A percentile compares a stretch with the other conserved stretches of the same genome.
Evolutionary conservation across 2,888 invertebrate species (phyloP).

Genomic region (Acleris emargana): DNA sequence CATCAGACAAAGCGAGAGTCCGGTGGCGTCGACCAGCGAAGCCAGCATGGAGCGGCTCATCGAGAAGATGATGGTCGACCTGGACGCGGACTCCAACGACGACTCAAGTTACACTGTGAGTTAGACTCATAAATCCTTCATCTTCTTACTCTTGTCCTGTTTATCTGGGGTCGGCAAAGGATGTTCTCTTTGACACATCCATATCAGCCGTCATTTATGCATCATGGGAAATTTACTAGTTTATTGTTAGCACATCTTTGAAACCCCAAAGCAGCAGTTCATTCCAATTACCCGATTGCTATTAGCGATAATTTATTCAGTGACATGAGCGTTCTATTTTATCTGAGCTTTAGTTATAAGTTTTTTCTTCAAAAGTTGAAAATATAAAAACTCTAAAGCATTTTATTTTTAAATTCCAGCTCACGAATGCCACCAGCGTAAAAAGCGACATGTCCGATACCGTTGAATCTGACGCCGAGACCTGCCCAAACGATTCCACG

Average conservation of each 20-base stretch:
- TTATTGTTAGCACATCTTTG: no score
- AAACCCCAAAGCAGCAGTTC: no score
- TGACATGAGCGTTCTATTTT: background rate
- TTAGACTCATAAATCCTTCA: background rate
- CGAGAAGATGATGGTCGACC: conserved; percentile 75
- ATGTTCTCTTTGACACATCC: no score
- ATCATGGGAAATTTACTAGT: no score
- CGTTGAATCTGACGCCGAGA: conserved; percentile 62
- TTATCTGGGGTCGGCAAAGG: no score
- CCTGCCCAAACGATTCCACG: conserved; percentile 14
- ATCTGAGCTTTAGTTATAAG: background rate
- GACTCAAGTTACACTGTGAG: conserved; percentile 69
- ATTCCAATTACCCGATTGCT: no score
- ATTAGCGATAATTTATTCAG: no score
- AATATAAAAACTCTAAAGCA: background rate
- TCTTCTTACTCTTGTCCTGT: no score
- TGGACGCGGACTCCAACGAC: conserved; percentile 72
- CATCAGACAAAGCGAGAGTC: conserved; percentile 44
- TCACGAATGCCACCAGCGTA: conserved; percentile 63
- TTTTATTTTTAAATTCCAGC: conserved; percentile 53
- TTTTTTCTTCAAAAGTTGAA: background rate
- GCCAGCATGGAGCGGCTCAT: conserved; percentile 74
- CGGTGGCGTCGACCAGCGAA: conserved; percentile 49
- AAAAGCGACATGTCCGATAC: conserved; percentile 60
- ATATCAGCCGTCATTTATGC: no score